phyloP scores from a whole-genome alignment of 2,797 vertebrate species.

The Enteromius afrohamiltoni region DNA sequence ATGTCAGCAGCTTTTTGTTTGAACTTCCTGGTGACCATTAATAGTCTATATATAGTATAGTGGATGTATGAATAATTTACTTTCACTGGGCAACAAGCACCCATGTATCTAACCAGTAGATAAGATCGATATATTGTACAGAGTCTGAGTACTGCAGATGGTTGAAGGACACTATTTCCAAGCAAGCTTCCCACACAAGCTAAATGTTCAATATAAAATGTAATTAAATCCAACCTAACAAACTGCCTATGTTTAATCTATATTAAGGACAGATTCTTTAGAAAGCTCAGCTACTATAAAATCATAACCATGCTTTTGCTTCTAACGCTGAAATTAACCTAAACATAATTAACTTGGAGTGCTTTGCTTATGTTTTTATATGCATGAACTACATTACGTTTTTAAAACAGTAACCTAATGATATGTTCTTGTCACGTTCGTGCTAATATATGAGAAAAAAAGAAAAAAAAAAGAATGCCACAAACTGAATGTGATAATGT shows the following conservation, averaged over 20 bases:
- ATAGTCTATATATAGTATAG: conserved; percentile 48
- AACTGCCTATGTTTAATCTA: conserved; percentile 4
- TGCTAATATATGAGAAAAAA: not conserved
- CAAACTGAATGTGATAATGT: not conserved
- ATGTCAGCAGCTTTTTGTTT: conserved; percentile 34
- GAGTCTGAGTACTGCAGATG: not conserved
- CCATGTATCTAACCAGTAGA: conserved; percentile 42
- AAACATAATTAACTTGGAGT: conserved; percentile 28
- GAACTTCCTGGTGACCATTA: conserved; percentile 49
- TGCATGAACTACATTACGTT: not conserved
- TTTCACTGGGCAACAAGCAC: conserved; percentile 44
- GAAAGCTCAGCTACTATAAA: not conserved
- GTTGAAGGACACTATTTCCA: conserved; percentile 21
- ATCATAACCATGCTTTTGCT: not conserved
- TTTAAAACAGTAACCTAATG: not conserved
- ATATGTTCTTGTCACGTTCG: not conserved
- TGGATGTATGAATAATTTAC: conserved; percentile 51
- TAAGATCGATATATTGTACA: conserved; percentile 34
- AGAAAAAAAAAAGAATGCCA: not conserved
- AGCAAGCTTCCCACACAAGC: conserved; percentile 14
- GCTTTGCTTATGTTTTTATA: not conserved
- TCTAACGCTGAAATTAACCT: not conserved
- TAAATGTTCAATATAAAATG: conserved; percentile 8
- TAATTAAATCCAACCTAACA: conserved; percentile 13
- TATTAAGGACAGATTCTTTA: not conserved